Percentiles rank a stretch among this genome's conserved stretches.
phyloP scores from a whole-genome alignment of 2,797 vertebrate genomes.

The Rallus crepitans region DNA sequence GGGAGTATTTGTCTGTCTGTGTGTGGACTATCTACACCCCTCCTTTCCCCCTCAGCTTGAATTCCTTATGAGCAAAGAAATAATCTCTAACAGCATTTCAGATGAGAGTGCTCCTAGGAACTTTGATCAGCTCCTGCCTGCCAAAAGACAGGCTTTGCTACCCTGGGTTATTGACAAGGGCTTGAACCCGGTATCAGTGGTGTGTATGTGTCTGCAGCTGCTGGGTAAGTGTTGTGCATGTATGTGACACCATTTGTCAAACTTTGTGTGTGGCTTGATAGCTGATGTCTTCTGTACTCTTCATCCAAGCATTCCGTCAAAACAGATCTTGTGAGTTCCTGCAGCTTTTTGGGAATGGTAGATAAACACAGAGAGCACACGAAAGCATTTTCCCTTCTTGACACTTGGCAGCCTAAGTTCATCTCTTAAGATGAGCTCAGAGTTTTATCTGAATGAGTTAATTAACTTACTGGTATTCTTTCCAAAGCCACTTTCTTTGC shows the following conservation, averaged over 20 bases:
- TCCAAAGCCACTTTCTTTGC: not conserved
- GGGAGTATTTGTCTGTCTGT: not conserved
- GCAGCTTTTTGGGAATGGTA: not conserved
- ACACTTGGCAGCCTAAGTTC: not conserved
- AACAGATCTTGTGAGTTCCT: slow-evolving; percentile 11
- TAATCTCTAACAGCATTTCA: not conserved
- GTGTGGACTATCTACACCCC: not conserved
- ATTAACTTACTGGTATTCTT: not conserved
- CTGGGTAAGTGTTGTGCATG: not conserved
- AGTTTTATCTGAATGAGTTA: slow-evolving; percentile 14
- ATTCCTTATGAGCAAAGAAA: not conserved
- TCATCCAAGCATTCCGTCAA: not conserved
- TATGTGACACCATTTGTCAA: slow-evolving; percentile 15
- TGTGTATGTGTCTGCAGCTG: not conserved
- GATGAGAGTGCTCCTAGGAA: not conserved
- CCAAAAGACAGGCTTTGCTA: not conserved
- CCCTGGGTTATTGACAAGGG: not conserved
- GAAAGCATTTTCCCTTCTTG: slow-evolving; percentile 10
- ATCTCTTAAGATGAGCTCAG: not conserved
- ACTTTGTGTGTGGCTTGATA: not conserved
- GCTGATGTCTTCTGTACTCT: not conserved
- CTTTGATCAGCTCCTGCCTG: slow-evolving; percentile 7
- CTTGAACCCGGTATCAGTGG: slow-evolving; percentile 2
- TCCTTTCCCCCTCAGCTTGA: not conserved
- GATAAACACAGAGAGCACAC: not conserved